Evolutionary conservation across 2,113 vertebrate genomes (phyloP).

Genomic region (Telmatochromis bifrenatus): DNA sequence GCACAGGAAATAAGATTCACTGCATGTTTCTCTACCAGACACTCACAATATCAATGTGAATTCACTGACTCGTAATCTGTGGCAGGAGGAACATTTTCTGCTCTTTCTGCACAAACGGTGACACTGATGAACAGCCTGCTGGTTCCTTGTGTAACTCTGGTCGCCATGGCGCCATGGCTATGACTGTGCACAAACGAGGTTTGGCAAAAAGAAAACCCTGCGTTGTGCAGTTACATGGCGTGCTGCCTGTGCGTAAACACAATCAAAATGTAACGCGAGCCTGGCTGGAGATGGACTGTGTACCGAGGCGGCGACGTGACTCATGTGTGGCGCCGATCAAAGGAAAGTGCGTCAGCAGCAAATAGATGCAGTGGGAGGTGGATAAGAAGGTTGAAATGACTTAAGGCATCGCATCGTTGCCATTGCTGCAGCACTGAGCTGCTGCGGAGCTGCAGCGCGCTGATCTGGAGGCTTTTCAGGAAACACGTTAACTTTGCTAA

Average conservation of each 20-base stretch:
- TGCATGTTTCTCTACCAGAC: not conserved
- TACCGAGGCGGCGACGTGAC: not conserved
- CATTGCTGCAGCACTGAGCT: not conserved
- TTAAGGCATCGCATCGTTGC: not conserved
- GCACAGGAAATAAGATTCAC: not conserved
- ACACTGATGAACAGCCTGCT: not conserved
- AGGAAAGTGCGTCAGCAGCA: not conserved
- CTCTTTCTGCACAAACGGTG: not conserved
- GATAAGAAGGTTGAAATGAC: not conserved
- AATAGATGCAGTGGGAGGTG: not conserved
- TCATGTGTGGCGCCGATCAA: not conserved
- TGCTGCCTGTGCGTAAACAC: not conserved
- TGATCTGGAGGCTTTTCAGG: not conserved
- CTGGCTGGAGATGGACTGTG: not conserved
- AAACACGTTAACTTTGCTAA: not conserved
- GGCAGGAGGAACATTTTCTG: not conserved
- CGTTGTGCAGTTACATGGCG: not conserved
- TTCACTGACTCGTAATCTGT: not conserved
- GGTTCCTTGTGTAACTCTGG: not conserved
- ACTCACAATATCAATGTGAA: not conserved
- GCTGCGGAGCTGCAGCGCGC: not conserved
- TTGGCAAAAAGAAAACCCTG: not conserved
- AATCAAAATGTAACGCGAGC: not conserved
- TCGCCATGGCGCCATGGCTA: not conserved
- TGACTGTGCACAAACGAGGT: constrained; percentile 10